Evolutionary conservation across 2,888 invertebrate genomes (phyloP).

Genomic region (Cephus pulcher): DNA sequence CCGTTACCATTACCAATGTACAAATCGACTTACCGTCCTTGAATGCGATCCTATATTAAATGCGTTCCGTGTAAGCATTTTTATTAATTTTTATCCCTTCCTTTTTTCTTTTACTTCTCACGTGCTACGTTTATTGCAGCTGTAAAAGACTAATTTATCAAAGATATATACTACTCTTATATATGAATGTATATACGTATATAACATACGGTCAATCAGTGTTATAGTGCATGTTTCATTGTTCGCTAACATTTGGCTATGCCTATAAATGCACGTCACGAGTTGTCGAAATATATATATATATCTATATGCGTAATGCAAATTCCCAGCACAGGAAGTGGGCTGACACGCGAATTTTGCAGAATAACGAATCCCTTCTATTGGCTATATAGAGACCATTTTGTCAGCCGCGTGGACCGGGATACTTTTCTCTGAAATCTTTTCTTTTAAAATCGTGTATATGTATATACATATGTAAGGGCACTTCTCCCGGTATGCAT

Average conservation of each 20-base stretch:
- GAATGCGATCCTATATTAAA: neutral
- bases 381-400: neutral
- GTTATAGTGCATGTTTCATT: neutral
- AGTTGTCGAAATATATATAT: neutral
- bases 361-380: neutral
- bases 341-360: neutral
- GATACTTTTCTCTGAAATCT: neutral
- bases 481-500: neutral
- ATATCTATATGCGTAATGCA: neutral
- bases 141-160: neutral
- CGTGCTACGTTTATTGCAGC: neutral
- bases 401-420: neutral
- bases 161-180: neutral
- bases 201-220: too few relatives aligned
- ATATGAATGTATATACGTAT: too few relatives aligned
- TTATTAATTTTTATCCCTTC: neutral
- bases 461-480: neutral
- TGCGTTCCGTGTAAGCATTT: neutral
- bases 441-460: neutral
- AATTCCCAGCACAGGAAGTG: neutral
- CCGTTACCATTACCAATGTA: constrained; percentile 35
- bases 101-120: neutral
- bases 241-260: neutral
- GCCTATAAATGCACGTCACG: neutral
- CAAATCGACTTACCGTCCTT: constrained; percentile 31